phyloP scores from a whole-genome alignment of 1,140 invertebrate species.

The Hirudo medicinalis region DNA sequence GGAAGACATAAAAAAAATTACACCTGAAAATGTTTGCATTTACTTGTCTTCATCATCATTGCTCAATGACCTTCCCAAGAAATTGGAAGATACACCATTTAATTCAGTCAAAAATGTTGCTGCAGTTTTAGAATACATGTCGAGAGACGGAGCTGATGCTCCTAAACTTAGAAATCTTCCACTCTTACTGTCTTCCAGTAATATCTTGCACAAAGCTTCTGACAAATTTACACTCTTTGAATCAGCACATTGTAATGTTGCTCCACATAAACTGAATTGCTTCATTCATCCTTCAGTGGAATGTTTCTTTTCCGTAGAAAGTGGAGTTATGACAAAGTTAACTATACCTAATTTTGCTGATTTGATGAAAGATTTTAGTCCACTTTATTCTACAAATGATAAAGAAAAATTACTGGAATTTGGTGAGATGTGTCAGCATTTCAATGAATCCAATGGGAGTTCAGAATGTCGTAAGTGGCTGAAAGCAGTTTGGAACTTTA shows the following conservation, averaged over 20 bases:
- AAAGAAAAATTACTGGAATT: not conserved
- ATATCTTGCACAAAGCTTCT: not conserved
- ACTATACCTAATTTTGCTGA: not conserved
- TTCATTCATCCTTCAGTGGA: slow-evolving; percentile 10
- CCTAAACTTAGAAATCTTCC: not conserved
- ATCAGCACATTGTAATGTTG: not conserved
- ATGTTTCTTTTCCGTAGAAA: not conserved
- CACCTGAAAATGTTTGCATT: too few relatives aligned
- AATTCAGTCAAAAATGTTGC: not conserved
- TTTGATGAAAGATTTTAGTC: not conserved
- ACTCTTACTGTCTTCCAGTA: not conserved
- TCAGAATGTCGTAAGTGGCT: slow-evolving; percentile 1
- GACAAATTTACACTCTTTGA: not conserved
- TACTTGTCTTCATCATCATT: too few relatives aligned
- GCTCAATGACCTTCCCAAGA: not conserved
- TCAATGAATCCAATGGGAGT: not conserved
- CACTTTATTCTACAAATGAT: not conserved
- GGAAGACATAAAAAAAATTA: not conserved
- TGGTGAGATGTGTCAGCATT: not conserved
- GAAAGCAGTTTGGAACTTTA: slow-evolving; percentile 1
- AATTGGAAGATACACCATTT: not conserved
- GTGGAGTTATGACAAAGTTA: not conserved
- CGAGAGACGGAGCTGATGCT: not conserved
- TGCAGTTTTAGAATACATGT: not conserved
- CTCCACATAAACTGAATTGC: not conserved